Percentiles rank a stretch among this genome's conserved stretches.
Conservation (phyloP, 2,888 invertebrate genomes). For the Papilio elwesi region DNA sequence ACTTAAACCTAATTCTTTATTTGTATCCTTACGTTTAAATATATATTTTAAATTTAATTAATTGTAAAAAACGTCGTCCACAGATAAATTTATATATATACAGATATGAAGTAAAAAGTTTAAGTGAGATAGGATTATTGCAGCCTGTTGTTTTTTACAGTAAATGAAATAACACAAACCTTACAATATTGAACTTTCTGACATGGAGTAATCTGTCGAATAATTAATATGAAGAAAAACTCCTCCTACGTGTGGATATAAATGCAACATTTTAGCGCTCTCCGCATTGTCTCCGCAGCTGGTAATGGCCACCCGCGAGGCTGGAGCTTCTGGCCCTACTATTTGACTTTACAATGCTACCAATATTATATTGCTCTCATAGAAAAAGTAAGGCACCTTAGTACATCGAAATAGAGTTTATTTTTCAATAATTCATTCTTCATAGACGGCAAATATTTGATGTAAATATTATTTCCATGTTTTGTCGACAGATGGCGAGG, state of each 20-base stretch:
- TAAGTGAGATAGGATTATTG: no score
- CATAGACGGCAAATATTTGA: neutral
- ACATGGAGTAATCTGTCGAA: no score
- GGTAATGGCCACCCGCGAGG: constrained; percentile 77
- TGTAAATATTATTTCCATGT: constrained; percentile 43
- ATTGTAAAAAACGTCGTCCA: no score
- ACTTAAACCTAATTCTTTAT: no score
- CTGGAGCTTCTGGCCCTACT: constrained; percentile 55
- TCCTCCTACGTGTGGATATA: neutral
- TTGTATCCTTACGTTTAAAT: no score
- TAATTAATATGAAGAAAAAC: neutral
- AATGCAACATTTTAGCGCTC: constrained; percentile 61
- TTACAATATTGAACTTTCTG: neutral
- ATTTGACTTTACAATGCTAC: constrained; percentile 63
- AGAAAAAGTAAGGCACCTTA: constrained; percentile 40
- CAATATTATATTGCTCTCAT: constrained; percentile 42
- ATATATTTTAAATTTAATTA: no score
- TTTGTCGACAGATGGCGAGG: constrained; percentile 74
- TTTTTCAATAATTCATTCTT: constrained; percentile 42
- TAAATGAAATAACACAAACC: no score
- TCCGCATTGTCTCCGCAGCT: constrained; percentile 62
- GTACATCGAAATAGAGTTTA: constrained; percentile 37
- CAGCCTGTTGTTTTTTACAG: no score
- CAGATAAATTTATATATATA: no score
- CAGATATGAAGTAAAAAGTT: no score